Evolutionary conservation across 2,888 invertebrate genomes (phyloP).

Genomic region (Catocala sponsa): DNA sequence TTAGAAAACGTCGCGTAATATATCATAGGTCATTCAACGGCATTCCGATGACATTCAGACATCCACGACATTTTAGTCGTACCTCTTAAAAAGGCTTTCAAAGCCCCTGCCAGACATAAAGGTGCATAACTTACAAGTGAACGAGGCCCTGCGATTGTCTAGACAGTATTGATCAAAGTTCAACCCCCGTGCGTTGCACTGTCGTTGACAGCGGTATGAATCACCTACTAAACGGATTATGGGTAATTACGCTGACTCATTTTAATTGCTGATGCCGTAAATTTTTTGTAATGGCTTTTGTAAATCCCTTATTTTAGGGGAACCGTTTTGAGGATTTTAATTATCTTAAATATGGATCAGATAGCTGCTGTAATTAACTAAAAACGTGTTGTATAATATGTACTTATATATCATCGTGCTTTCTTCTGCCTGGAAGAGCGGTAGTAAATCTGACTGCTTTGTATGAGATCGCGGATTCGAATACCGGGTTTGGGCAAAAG

Average conservation of each 20-base stretch:
- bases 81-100: too few species aligned
- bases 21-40: too few species aligned
- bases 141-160: conserved; percentile 41
- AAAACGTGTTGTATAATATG: too few species aligned
- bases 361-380: too few species aligned
- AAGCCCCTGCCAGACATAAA: too few species aligned
- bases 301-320: conserved; percentile 2
- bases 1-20: too few species aligned
- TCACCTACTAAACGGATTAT: conserved; percentile 45
- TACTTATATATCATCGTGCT: neutral
- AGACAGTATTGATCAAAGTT: conserved; percentile 48
- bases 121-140: conserved; percentile 25
- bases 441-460: too few species aligned
- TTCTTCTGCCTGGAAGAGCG: too few species aligned
- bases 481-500: too few species aligned
- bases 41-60: too few species aligned
- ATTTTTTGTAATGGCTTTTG: conserved; percentile 12
- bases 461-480: too few species aligned
- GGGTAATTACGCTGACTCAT: conserved; percentile 39
- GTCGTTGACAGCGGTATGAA: conserved; percentile 42
- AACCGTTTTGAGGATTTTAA: neutral
- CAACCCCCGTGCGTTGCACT: conserved; percentile 27
- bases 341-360: neutral
- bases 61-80: too few species aligned
- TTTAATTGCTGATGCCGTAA: conserved; percentile 32